Evolutionary conservation across 2,888 invertebrate species (phyloP).

Genomic region (Amphipoea oculea): DNA sequence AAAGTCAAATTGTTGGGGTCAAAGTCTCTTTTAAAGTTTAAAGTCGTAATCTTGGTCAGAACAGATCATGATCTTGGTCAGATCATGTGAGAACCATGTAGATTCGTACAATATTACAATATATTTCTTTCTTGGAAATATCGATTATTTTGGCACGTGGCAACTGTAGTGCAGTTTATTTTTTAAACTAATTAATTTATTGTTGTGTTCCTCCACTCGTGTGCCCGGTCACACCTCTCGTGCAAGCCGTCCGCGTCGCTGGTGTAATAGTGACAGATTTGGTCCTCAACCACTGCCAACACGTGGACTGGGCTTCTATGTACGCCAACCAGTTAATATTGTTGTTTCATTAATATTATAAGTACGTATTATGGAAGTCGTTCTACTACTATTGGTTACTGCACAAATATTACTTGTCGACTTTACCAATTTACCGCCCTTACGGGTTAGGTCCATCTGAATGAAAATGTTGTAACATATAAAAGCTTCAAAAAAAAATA

Average conservation of each 20-base stretch:
- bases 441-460: neutral
- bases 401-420: neutral
- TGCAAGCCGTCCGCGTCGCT: constrained; percentile 31
- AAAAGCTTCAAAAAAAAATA: too few species aligned
- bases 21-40: neutral
- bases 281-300: constrained; percentile 48
- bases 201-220: constrained; percentile 9
- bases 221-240: constrained; percentile 32
- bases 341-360: neutral
- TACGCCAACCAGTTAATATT: neutral
- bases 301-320: constrained; percentile 49
- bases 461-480: too few species aligned
- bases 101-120: neutral
- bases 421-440: neutral
- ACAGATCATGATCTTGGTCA: neutral
- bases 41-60: neutral
- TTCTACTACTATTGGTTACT: neutral
- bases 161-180: neutral
- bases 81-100: neutral
- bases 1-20: neutral
- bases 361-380: neutral
- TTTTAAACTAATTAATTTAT: neutral
- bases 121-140: neutral
- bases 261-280: constrained; percentile 65
- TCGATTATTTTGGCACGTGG: neutral